Base-by-base conservation (phyloP, 2,888 invertebrate species). In the Yponomeuta plumbellus region DNA sequence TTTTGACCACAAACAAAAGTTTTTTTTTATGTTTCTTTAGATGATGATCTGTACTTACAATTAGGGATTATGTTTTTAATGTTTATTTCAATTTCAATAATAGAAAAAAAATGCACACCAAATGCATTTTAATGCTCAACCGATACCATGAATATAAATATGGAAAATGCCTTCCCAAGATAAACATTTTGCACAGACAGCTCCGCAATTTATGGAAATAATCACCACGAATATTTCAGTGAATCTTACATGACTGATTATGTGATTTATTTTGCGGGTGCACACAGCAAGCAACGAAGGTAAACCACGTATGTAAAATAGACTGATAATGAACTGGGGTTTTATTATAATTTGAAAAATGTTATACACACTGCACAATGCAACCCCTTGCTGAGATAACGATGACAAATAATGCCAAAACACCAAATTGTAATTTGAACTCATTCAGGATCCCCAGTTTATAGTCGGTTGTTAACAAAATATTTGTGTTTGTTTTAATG, bases 211-310 rank as follows among this genome's bases (percentile, higher is more conserved):
- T 85, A 84, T 83, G 80, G 73, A 71, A 73, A 79, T 80, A 81
- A 84, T 83, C 80, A 80, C 75, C 79, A 76, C 76, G 77, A 80
- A 81, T 80, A 76, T 80, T 81, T 78, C 75, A 82, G 74, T 73
- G 71, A 40, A 59, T 59, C 59, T 23, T 21, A 59, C 59, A 22
- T 59, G 23, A 59, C 59, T 6, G 59, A 59, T 59, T 23, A 59
- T 59, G 23, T 23, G 22, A 59, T 59, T 59, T 59, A 59, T 59
- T 23, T 3, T 22, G 23, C 59, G 59, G 59, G 21, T 6, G 21
- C 10, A 61, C 61, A 21, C 21, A 17, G 44, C 44, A 13, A 52
- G 13, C 13, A 3, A 21, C 23, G 10, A 21, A 59, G 59, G 3
- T 59, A 39, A 61, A 39, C 26, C n/a, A 11, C 58, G 44, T 64